Percentiles rank a stretch among this genome's conserved stretches.
phyloP scores from a whole-genome alignment of 2,113 vertebrate genomes.

The Nothoprocta perdicaria region DNA sequence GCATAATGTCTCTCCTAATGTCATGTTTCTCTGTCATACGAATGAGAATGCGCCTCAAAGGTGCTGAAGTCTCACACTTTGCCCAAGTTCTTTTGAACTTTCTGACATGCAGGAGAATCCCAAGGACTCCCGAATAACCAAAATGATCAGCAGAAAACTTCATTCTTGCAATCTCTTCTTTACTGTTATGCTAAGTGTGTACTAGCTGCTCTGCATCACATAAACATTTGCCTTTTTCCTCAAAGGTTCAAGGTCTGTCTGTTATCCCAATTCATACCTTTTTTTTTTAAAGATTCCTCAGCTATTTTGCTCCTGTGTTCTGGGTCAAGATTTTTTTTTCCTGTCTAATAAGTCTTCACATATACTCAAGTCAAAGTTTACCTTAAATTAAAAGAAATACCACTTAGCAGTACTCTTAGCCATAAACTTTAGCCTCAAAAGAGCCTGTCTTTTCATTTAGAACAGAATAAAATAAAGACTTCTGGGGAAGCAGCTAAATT shows the following conservation, averaged over 20 bases:
- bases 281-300: background rate
- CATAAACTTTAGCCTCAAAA: background rate
- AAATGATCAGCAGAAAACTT: background rate
- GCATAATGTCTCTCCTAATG: background rate
- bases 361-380: background rate
- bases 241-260: background rate
- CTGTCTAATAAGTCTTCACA: background rate
- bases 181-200: background rate
- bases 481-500: background rate
- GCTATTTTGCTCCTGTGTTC: background rate
- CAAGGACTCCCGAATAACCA: background rate
- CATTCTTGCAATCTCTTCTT: background rate
- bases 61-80: background rate
- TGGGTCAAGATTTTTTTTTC: background rate
- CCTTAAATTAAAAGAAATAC: background rate
- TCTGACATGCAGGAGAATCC: background rate
- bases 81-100: background rate
- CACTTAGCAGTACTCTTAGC: background rate
- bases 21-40: background rate
- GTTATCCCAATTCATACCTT: background rate
- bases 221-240: background rate
- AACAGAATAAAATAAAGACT: constrained; percentile 16
- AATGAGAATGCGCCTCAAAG: background rate
- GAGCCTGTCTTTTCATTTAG: background rate
- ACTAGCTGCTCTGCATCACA: background rate